phyloP scores from a whole-genome alignment of 1,140 invertebrate species.

The Drosophila tani region DNA sequence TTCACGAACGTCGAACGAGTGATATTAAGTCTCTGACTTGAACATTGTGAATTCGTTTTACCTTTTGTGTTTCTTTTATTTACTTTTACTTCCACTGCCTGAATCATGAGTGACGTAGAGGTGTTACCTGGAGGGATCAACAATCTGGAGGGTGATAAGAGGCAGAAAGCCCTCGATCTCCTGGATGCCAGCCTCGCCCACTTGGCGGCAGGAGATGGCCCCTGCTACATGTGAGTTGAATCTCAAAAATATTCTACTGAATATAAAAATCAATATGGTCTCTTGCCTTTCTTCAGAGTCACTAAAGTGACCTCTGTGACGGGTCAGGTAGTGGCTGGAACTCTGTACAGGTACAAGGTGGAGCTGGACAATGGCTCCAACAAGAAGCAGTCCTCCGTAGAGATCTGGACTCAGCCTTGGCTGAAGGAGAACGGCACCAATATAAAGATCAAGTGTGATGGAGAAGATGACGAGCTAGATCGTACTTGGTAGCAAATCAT shows the following conservation, averaged over 20 bases:
- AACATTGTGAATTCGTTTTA: neutral
- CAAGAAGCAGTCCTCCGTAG: constrained; percentile 47
- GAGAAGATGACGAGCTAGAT: constrained; percentile 46
- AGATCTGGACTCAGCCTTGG: constrained; percentile 62
- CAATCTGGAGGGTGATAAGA: constrained; percentile 9
- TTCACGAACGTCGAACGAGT: constrained; percentile 2
- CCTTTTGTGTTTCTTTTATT: neutral
- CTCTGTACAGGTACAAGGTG: constrained; percentile 42
- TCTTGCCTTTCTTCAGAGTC: constrained; percentile 24
- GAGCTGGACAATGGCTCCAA: constrained; percentile 56
- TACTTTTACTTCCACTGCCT: too few species aligned
- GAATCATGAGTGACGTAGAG: neutral
- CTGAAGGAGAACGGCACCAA: constrained; percentile 55
- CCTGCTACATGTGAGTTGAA: constrained; percentile 44
- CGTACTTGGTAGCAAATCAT: constrained; percentile 31
- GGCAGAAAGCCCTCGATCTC: constrained; percentile 9
- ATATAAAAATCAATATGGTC: neutral
- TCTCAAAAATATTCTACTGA: neutral
- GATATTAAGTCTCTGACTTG: neutral
- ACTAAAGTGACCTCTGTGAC: constrained; percentile 56
- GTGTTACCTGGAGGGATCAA: neutral
- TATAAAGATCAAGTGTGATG: constrained; percentile 51
- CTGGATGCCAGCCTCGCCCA: constrained; percentile 27
- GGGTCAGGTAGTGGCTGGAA: constrained; percentile 66
- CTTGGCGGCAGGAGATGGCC: constrained; percentile 33